Percentiles rank a stretch among this genome's conserved stretches.
phyloP scores from a whole-genome alignment of 2,113 vertebrate species.

The Podarcis raffonei region DNA sequence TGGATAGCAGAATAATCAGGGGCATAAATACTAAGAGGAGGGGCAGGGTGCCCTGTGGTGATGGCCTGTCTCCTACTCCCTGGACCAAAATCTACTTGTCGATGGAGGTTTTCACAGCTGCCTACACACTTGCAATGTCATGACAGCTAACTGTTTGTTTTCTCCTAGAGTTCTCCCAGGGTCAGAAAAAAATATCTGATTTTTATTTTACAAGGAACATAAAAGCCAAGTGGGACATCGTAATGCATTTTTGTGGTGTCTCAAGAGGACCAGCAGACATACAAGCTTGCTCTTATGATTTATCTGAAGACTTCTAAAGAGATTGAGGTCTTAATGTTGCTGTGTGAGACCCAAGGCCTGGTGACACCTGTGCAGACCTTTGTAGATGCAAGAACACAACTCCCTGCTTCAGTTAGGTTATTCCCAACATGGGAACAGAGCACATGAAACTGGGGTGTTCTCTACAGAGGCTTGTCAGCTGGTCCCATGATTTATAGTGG shows the following conservation, averaged over 20 bases:
- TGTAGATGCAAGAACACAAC: background rate
- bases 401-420: background rate
- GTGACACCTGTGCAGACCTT: rapidly evolving
- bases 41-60: background rate
- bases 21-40: background rate
- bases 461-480: background rate
- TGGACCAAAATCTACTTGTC: no score
- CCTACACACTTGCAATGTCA: background rate
- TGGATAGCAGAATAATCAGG: no score
- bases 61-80: no score
- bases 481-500: background rate
- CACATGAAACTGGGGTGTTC: background rate
- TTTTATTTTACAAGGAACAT: background rate
- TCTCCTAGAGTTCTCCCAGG: background rate
- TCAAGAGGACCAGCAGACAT: background rate
- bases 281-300: background rate
- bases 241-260: no score
- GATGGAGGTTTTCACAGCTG: background rate
- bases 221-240: background rate
- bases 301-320: background rate
- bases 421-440: background rate
- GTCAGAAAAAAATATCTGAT: no score
- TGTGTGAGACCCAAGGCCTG: background rate
- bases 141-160: background rate
- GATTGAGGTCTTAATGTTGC: background rate